Evolutionary conservation across 1,140 invertebrate species (phyloP).

Genomic region (Aphidius ervi): DNA sequence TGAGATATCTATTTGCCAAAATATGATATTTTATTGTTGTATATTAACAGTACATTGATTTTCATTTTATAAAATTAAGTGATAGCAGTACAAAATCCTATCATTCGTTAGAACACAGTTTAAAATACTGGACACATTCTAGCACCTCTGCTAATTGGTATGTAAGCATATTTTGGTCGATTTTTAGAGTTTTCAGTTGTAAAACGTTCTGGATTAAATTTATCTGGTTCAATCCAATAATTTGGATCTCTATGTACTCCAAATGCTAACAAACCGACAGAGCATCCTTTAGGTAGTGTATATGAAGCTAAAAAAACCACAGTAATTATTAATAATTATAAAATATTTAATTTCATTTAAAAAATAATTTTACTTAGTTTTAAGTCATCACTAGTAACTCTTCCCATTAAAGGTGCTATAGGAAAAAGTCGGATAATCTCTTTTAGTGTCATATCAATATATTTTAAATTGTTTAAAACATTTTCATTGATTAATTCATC

Average conservation of each 20-base stretch:
- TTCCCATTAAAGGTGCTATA: slow-evolving; percentile 58
- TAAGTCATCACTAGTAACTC: slow-evolving; percentile 49
- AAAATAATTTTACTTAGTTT: slow-evolving; percentile 31
- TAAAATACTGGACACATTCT: slow-evolving; percentile 47
- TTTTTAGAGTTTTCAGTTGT: slow-evolving; percentile 44
- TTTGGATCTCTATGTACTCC: slow-evolving; percentile 57
- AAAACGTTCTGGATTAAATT: slow-evolving; percentile 69
- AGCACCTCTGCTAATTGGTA: slow-evolving; percentile 59
- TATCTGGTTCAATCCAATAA: slow-evolving; percentile 62
- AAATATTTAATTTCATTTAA: too few relatives aligned
- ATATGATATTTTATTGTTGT: too few relatives aligned
- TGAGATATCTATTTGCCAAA: too few relatives aligned
- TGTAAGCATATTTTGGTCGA: slow-evolving; percentile 48
- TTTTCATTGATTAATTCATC: slow-evolving; percentile 51
- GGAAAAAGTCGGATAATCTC: slow-evolving; percentile 58
- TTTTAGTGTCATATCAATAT: slow-evolving; percentile 60
- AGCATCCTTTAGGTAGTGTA: slow-evolving; percentile 26
- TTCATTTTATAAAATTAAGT: too few relatives aligned
- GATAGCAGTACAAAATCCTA: too few relatives aligned
- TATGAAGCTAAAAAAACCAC: slow-evolving; percentile 22
- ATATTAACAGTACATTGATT: too few relatives aligned
- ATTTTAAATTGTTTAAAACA: slow-evolving; percentile 56
- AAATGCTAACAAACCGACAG: slow-evolving; percentile 21
- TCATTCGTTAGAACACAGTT: too few relatives aligned
- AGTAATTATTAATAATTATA: too few relatives aligned